A percentile compares a stretch with the other conserved stretches of the same genome.
Conservation (phyloP, 2,797 vertebrate genomes). For the Artibeus jamaicensis region DNA sequence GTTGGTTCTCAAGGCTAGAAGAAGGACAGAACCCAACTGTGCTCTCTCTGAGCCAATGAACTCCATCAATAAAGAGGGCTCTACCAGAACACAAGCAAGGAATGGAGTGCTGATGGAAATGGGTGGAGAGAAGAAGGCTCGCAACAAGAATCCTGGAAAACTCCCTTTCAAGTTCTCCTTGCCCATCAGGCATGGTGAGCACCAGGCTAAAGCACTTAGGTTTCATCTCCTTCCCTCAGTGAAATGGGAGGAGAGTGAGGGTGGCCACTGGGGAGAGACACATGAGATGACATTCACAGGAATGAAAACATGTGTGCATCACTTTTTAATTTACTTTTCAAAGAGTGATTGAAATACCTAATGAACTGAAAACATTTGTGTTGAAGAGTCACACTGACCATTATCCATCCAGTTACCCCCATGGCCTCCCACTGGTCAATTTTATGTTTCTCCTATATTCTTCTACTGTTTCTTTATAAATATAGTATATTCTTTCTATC, state of each 20-base stretch:
- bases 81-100: background rate
- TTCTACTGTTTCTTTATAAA: background rate
- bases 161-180: background rate
- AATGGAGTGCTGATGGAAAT: background rate
- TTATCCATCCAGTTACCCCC: background rate
- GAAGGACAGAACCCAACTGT: background rate
- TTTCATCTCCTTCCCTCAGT: background rate
- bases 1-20: background rate
- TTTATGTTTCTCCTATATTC: background rate
- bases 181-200: background rate
- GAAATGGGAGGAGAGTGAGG: background rate
- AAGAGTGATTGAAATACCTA: background rate
- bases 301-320: background rate
- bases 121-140: background rate
- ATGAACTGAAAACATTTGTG: background rate
- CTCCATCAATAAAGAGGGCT: background rate
- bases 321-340: background rate
- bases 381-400: background rate
- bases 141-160: background rate
- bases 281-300: background rate
- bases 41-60: background rate
- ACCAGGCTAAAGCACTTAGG: background rate
- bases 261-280: fast-evolving
- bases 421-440: background rate
- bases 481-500: background rate